Evolutionary conservation across 2,113 vertebrate species (phyloP).

Genomic region (Prionailurus viverrinus): DNA sequence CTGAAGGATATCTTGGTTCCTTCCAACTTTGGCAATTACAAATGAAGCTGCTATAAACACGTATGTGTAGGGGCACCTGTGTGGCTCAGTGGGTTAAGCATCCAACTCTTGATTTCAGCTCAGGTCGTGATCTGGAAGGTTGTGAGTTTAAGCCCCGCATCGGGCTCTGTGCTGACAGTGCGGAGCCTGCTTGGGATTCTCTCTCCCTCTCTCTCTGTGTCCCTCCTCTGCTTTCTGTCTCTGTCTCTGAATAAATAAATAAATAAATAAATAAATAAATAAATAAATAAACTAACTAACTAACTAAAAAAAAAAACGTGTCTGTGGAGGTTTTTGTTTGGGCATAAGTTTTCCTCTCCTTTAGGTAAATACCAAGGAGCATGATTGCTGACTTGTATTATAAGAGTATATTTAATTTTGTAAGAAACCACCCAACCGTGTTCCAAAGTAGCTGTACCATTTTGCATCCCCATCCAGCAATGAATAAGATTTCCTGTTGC

Average conservation of each 20-base stretch:
- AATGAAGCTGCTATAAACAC: slow-evolving; percentile 37
- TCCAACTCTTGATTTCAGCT: too few relatives aligned
- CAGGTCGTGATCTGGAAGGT: too few relatives aligned
- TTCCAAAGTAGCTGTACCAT: not conserved
- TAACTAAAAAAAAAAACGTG: not conserved
- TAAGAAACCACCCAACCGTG: not conserved
- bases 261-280: too few relatives aligned
- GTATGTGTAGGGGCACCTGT: too few relatives aligned
- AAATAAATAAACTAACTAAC: too few relatives aligned
- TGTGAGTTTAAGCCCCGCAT: too few relatives aligned
- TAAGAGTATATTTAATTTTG: not conserved
- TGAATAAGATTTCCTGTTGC: not conserved
- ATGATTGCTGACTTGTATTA: not conserved
- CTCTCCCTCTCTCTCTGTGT: too few relatives aligned
- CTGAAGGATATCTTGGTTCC: not conserved
- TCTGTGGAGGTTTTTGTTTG: not conserved
- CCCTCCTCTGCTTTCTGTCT: too few relatives aligned
- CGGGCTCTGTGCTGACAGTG: too few relatives aligned
- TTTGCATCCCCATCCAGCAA: not conserved
- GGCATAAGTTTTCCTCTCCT: not conserved
- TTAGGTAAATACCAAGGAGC: not conserved
- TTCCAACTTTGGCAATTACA: slow-evolving; percentile 7
- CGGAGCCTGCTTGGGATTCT: too few relatives aligned
- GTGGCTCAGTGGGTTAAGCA: too few relatives aligned
- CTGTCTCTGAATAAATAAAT: too few relatives aligned